Evolutionary conservation across 2,113 vertebrate species (phyloP).

Genomic region (Hemicordylus capensis): DNA sequence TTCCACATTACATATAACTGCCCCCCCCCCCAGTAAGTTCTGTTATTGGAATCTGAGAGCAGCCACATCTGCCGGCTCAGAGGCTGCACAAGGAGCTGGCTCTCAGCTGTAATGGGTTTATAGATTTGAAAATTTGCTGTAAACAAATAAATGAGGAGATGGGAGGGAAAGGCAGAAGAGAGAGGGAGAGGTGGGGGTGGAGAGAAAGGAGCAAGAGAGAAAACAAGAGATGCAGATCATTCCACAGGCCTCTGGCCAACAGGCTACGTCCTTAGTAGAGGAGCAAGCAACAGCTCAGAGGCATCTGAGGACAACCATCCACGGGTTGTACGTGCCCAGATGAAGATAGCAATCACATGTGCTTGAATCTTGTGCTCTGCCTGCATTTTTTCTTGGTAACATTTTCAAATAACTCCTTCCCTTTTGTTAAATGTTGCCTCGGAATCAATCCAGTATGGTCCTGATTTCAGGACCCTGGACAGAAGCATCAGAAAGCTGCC

Average conservation of each 20-base stretch:
- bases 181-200: constrained; percentile 12
- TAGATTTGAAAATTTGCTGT: constrained; percentile 65
- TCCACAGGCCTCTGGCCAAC: background rate
- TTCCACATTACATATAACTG: constrained; percentile 72
- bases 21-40: constrained; percentile 64
- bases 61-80: constrained; percentile 52
- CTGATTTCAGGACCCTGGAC: background rate
- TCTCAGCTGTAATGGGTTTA: constrained; percentile 64
- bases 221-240: background rate
- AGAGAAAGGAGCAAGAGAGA: background rate
- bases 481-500: background rate
- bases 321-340: background rate
- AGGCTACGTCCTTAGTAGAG: background rate
- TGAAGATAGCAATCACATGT: background rate
- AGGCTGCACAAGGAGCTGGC: constrained; percentile 51
- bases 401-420: background rate
- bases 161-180: background rate
- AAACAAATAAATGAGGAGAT: constrained; percentile 60
- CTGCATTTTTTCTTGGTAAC: background rate
- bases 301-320: background rate
- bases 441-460: background rate
- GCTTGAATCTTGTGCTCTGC: background rate
- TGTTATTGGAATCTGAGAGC: constrained; percentile 65
- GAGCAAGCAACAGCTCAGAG: background rate
- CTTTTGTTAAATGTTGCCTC: background rate